These are phyloP conservation scores for Petrocephalus microphthalmus DNA, from an alignment of 2,113 vertebrate genomes.

Conservation along the genomic window DNA sequence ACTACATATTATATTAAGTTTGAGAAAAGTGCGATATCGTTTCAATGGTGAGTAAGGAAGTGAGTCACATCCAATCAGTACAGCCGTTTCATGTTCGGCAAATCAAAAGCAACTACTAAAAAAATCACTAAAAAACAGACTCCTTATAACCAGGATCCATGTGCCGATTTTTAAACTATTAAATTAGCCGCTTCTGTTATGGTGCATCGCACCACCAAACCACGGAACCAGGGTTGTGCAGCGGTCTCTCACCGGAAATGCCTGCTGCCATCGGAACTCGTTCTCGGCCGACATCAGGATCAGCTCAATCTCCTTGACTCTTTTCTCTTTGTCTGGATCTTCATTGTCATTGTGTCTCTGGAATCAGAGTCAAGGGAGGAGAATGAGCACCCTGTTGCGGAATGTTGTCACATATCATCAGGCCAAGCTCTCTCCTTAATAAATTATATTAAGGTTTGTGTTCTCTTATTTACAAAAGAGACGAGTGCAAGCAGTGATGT, in stretches of 20 bases:
- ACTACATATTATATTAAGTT: background rate
- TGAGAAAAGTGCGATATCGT: background rate
- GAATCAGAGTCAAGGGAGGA: conserved; percentile 57
- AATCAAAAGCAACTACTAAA: background rate
- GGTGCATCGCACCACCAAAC: background rate
- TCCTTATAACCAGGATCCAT: background rate
- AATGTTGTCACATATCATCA: background rate
- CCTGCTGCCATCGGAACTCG: conserved; percentile 72
- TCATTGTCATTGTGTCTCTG: conserved; percentile 81
- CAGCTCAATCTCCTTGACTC: conserved; percentile 79
- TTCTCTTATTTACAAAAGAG: background rate
- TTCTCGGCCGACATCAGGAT: conserved; percentile 79
- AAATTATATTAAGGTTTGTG: background rate
- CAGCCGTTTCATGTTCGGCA: background rate
- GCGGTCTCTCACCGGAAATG: conserved; percentile 43
- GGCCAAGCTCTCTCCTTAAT: background rate
- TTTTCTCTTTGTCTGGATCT: conserved; percentile 78
- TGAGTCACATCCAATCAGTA: background rate
- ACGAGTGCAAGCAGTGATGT: background rate
- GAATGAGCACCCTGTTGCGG: background rate
- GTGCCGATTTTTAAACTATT: background rate
- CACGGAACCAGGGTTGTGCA: background rate
- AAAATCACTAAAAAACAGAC: background rate
- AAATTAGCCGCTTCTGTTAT: background rate
- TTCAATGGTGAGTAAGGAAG: background rate